These are phyloP conservation scores for Ophion slaviceki DNA, from an alignment of 2,888 invertebrate species.

Conservation along the genomic window DNA sequence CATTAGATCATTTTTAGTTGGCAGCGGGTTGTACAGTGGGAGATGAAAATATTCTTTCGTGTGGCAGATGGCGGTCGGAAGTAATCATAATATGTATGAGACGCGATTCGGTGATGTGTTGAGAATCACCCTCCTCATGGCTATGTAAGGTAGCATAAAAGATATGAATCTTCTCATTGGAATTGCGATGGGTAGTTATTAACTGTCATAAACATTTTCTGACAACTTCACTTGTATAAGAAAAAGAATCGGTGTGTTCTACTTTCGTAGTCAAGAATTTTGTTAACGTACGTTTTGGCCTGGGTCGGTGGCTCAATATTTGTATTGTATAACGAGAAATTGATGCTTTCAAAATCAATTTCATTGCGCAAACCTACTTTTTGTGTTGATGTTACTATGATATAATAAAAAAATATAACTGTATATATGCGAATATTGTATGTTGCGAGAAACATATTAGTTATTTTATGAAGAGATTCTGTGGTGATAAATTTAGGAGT, in stretches of 20 bases:
- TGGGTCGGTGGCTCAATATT: background rate
- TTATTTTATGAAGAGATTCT: background rate
- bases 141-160: slow-evolving; percentile 72
- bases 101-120: slow-evolving; percentile 62
- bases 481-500: background rate
- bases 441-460: background rate
- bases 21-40: background rate
- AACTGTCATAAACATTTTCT: slow-evolving; percentile 77
- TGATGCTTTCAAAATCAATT: too few relatives aligned
- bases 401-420: background rate
- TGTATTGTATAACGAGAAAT: too few relatives aligned
- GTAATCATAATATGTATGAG: slow-evolving; percentile 83
- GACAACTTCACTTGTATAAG: slow-evolving; percentile 69
- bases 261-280: background rate
- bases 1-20: background rate
- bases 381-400: too few relatives aligned
- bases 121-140: slow-evolving; percentile 75
- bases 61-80: slow-evolving; percentile 70
- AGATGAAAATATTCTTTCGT: slow-evolving; percentile 7
- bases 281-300: background rate
- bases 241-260: slow-evolving; percentile 37
- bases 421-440: background rate
- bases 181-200: slow-evolving; percentile 80
- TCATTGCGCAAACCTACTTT: too few relatives aligned
- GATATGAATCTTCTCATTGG: slow-evolving; percentile 78